Conservation (phyloP, 2,797 vertebrate species). For the Lophius americanus region DNA sequence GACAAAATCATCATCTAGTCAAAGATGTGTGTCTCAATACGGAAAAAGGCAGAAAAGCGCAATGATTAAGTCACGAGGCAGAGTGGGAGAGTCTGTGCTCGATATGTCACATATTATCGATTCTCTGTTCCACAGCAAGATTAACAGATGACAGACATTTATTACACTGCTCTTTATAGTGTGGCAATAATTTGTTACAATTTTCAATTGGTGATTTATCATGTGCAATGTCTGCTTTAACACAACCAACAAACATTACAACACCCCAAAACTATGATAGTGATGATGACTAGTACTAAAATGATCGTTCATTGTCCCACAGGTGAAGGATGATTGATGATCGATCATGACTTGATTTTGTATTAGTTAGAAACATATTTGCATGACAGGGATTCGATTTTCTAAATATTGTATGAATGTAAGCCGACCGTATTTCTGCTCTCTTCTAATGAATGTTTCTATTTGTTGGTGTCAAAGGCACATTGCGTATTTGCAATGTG, state of each 20-base stretch:
- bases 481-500: no score
- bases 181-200: constrained; percentile 24
- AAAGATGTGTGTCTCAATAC: constrained; percentile 19
- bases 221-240: constrained; percentile 32
- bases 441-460: not conserved
- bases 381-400: constrained; percentile 33
- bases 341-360: not conserved
- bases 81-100: constrained; percentile 44
- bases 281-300: constrained; percentile 35
- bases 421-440: not conserved
- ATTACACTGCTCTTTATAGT: constrained; percentile 54
- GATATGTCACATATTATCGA: constrained; percentile 68
- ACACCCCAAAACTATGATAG: constrained; percentile 22
- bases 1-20: constrained; percentile 49
- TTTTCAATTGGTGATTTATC: constrained; percentile 31
- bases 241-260: constrained; percentile 19
- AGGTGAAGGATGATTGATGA: constrained; percentile 47
- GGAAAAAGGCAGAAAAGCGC: constrained; percentile 45
- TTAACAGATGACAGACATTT: constrained; percentile 66
- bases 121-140: constrained; percentile 53
- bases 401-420: constrained; percentile 25
- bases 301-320: constrained; percentile 20
- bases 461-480: not conserved
- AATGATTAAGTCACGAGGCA: constrained; percentile 42
- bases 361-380: constrained; percentile 41